phyloP scores from a whole-genome alignment of 2,888 invertebrate genomes.

The Macrophya annulata region DNA sequence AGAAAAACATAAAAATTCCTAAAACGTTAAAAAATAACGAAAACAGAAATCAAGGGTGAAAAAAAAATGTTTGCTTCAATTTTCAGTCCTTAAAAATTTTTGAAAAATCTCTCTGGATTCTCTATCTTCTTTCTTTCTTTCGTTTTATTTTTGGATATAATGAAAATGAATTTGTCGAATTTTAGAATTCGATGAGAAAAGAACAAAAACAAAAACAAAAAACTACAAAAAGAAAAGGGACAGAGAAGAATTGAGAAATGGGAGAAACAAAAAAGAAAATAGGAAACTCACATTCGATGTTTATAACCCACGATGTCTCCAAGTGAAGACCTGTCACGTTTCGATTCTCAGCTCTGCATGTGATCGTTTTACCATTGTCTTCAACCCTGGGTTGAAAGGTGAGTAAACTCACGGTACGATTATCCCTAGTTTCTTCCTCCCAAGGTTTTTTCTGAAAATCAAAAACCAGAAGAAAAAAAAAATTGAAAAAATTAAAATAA shows the following conservation, averaged over 20 bases:
- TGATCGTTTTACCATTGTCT: slow-evolving; percentile 94
- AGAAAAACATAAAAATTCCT: too few relatives aligned
- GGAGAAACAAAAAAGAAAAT: slow-evolving; percentile 44
- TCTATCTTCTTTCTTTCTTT: slow-evolving; percentile 47
- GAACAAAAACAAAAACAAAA: slow-evolving; percentile 56
- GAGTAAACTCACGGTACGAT: slow-evolving; percentile 92
- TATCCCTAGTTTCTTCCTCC: slow-evolving; percentile 90
- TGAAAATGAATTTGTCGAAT: too few relatives aligned
- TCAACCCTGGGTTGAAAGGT: slow-evolving; percentile 94
- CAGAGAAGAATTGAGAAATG: too few relatives aligned
- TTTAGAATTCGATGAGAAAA: background rate
- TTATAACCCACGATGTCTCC: slow-evolving; percentile 93
- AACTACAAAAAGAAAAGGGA: too few relatives aligned
- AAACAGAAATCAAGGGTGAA: too few relatives aligned
- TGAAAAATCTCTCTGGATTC: background rate
- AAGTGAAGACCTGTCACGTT: slow-evolving; percentile 91
- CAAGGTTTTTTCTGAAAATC: slow-evolving; percentile 87
- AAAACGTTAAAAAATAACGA: too few relatives aligned
- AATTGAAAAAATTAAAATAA: background rate
- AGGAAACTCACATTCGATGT: slow-evolving; percentile 93
- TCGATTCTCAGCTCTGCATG: slow-evolving; percentile 95
- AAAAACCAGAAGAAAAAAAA: background rate
- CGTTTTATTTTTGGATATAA: background rate
- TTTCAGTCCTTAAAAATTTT: too few relatives aligned
- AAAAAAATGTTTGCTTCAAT: too few relatives aligned